Evolutionary conservation across 2,797 vertebrate species (phyloP), one percentile per base, ranked within the genome.

Genomic region (Cyclopterus lumpus): DNA sequence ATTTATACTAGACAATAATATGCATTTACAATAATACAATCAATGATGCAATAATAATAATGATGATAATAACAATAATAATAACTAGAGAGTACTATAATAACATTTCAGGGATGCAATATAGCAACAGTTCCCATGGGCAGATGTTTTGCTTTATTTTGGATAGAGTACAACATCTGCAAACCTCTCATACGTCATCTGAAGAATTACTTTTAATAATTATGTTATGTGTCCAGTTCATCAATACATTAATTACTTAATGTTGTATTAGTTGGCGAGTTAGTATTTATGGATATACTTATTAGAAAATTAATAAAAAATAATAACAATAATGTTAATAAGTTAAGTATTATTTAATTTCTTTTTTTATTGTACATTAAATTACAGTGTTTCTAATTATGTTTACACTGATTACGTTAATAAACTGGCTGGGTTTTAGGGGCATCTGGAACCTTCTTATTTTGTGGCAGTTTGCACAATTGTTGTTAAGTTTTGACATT

Each of bases 191-290:
- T 22, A 18, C 20, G 16, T 65, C 55, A 53, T 63, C 14, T 42
- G 24, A 65, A 42, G n/a, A 71, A 68, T 64, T 40, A 49, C 66
- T 59, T 51, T 5, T 0, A 59, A 40, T 57, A 7, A 40, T 63
- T 2, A 38, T 51, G 53, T 32, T 38, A 77, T 66, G 8, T 36
- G 42, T 57, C 12, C 9, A 74, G 7, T 8, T 26, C 15, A 66
- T 57, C 15, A 14, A 40, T 49, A 2, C 48, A 68, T 36, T 10
- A 1, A 63, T 57, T 26, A 28, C 42, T n/a, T 3, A 3, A 26
- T 58, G 11, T 16, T 12, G 38, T 22, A 36, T 61, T 22, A 48
- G 14, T 32, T 5, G 9, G 20, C 46, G 55, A 46, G 11, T 32
- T 24, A 9, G 9, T 16, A 49, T 42, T 60, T 64, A 2, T 60